A percentile compares a stretch with the other conserved stretches of the same genome.
These are phyloP conservation scores for Leucopsar rothschildi DNA, from an alignment of 2,113 vertebrate species.

Conservation along the genomic window DNA sequence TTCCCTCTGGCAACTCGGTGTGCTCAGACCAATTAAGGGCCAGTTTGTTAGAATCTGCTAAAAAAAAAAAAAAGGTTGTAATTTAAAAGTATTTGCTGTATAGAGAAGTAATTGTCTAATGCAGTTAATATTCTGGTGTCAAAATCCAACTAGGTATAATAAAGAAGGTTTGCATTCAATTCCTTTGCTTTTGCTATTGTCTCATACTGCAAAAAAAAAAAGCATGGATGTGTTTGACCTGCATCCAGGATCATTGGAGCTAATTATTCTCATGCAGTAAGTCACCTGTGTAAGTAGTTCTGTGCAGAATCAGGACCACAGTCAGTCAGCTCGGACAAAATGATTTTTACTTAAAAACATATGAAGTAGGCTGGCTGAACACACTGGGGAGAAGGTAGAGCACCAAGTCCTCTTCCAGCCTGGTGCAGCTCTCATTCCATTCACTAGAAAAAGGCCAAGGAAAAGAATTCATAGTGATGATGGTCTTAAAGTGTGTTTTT, in stretches of 20 bases:
- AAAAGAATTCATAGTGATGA: not conserved
- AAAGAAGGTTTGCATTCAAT: not conserved
- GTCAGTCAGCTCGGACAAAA: not conserved
- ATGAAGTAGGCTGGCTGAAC: not conserved
- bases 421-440: not conserved
- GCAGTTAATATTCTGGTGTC: not conserved
- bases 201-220: not conserved
- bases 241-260: not conserved
- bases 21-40: not conserved
- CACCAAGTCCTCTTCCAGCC: not conserved
- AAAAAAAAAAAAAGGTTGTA: not conserved
- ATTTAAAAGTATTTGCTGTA: not conserved
- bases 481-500: not conserved
- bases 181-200: not conserved
- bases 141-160: not conserved
- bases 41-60: not conserved
- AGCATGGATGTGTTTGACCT: not conserved
- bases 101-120: not conserved
- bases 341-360: not conserved
- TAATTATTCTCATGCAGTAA: not conserved
- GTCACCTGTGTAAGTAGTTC: not conserved
- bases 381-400: not conserved
- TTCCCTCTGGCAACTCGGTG: not conserved
- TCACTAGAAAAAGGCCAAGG: not conserved
- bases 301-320: not conserved